Percentiles rank a stretch among this genome's conserved stretches.
These are phyloP conservation scores for Capra hircus DNA, from an alignment of 2,113 vertebrate genomes.

Conservation along the genomic window DNA sequence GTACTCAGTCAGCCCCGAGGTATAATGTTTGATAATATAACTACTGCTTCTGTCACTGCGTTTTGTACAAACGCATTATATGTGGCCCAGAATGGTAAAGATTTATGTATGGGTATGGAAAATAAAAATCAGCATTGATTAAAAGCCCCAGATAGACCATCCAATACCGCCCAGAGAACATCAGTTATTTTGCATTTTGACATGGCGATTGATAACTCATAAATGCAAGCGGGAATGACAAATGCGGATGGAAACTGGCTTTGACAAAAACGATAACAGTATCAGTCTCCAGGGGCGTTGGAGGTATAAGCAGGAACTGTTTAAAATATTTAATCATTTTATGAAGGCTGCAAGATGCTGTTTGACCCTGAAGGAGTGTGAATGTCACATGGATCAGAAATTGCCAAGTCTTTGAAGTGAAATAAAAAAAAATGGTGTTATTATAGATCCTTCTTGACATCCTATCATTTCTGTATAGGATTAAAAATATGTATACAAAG, in stretches of 20 bases:
- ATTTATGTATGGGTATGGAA: constrained; percentile 93
- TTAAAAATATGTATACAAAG: constrained; percentile 90
- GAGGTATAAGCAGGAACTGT: constrained; percentile 96
- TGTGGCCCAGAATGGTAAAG: constrained; percentile 89
- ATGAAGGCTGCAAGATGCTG: constrained; percentile 97
- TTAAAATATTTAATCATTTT: constrained; percentile 99
- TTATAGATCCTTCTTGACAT: constrained; percentile 90
- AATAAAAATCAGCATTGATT: constrained; percentile 98
- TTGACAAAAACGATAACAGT: constrained; percentile 99
- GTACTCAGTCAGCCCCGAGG: constrained; percentile 92
- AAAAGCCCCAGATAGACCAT: constrained; percentile 98
- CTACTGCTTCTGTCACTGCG: constrained; percentile 94
- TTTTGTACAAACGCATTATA: constrained; percentile 94
- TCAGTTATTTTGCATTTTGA: constrained; percentile 99
- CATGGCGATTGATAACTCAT: constrained; percentile 99
- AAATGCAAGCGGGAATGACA: constrained; percentile 97
- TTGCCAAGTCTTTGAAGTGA: constrained; percentile 96
- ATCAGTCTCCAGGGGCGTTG: constrained; percentile 94
- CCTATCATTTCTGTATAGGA: constrained; percentile 90
- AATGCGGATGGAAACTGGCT: constrained; percentile 99
- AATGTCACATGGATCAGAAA: constrained; percentile 98
- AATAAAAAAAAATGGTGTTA: constrained; percentile 90
- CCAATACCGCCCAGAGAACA: constrained; percentile 98
- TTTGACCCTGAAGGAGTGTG: constrained; percentile 99
- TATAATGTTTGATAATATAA: constrained; percentile 98